Evolutionary conservation across 2,797 vertebrate genomes (phyloP).

Genomic region (Pseudomugil tenellus): DNA sequence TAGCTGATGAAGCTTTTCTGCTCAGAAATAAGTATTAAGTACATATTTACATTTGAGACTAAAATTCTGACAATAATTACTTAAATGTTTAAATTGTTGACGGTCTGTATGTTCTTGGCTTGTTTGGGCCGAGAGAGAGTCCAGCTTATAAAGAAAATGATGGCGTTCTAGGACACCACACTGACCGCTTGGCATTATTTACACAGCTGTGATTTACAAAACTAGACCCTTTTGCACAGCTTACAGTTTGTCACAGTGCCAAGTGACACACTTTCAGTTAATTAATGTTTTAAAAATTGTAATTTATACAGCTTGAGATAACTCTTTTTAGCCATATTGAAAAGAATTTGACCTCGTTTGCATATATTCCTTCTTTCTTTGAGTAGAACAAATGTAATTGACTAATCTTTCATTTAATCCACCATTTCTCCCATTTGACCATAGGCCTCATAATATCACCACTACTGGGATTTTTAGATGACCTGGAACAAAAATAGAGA

Average conservation of each 20-base stretch:
- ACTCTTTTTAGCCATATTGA: not conserved
- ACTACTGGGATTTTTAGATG: not conserved
- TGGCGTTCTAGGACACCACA: constrained; percentile 10
- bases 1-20: not conserved
- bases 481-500: no score
- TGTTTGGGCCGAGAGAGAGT: not conserved
- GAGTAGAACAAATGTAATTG: not conserved
- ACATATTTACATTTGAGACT: not conserved
- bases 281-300: constrained; percentile 6
- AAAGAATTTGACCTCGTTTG: not conserved
- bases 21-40: not conserved
- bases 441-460: not conserved
- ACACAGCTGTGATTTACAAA: constrained; percentile 7
- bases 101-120: constrained; percentile 1
- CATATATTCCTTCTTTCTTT: not conserved
- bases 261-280: constrained; percentile 14
- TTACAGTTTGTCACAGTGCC: constrained; percentile 5
- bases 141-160: constrained; percentile 35
- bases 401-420: not conserved
- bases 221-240: not conserved
- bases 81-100: constrained; percentile 1
- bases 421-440: not conserved
- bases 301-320: not conserved
- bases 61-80: not conserved
- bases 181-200: constrained; percentile 25